Base-by-base conservation (phyloP, 2,113 vertebrate genomes). In the Riparia riparia region DNA sequence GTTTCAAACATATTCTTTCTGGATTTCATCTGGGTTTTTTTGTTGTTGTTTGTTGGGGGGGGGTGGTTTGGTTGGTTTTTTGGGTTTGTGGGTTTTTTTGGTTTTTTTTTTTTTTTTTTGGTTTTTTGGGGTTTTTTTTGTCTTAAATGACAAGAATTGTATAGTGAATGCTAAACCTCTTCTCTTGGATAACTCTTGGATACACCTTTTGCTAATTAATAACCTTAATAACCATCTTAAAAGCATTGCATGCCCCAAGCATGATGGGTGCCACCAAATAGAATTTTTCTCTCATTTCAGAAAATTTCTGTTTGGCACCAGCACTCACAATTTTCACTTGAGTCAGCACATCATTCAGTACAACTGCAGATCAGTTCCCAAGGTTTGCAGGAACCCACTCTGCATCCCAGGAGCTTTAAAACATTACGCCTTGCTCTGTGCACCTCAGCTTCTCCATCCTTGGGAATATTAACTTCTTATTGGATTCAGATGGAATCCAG, bases 1-100 rank as follows among this genome's bases (percentile, higher is more conserved):
- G 9, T 83, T 96, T 87, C 69, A 92, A 91, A 70, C 16, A 20
- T 82, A 87, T 76, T 89, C 77, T 73, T 79, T 64, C n/a, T 74
- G 49, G 25, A 81, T 93, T 92, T 89, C 39, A 78, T 34, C 19
- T 60, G 21, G 11, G 2, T 12, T 12, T 42, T 42, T 37, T 37
- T 37, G n/a, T n/a, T n/a, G n/a, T n/a, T n/a, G n/a, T n/a, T n/a
- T n/a, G n/a, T n/a, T n/a, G n/a, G n/a, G n/a, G n/a, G n/a, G n/a
- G n/a, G n/a, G n/a, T n/a, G n/a, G n/a, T n/a, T n/a, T n/a, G n/a
- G n/a, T n/a, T n/a, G n/a, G n/a, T n/a, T n/a, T n/a, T n/a, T n/a
- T n/a, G n/a, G n/a, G n/a, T n/a, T n/a, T n/a, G n/a, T n/a, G n/a
- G 2, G 41, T 12, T 42, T 42, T 37, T 37, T 37, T 37, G 37